Percentiles rank a stretch among this genome's conserved stretches.
phyloP scores from a whole-genome alignment of 2,888 invertebrate genomes.

The Synanthedon andrenaeformis region DNA sequence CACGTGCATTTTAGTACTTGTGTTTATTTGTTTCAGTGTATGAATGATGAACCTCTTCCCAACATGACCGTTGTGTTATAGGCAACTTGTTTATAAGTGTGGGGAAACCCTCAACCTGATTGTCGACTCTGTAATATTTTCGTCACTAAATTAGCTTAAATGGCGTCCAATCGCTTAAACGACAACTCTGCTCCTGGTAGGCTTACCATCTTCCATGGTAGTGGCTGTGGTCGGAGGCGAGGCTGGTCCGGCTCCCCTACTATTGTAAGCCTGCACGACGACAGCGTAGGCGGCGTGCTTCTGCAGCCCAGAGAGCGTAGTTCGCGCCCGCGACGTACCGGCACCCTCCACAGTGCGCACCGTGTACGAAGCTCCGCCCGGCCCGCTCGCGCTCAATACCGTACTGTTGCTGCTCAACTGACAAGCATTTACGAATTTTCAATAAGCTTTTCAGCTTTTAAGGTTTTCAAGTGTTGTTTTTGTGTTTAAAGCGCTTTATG shows the following conservation, averaged over 20 bases:
- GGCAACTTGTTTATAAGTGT: too few species aligned
- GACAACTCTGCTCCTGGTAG: neutral
- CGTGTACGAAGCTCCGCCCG: slow-evolving; percentile 71
- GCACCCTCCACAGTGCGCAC: slow-evolving; percentile 84
- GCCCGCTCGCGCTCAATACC: slow-evolving; percentile 53
- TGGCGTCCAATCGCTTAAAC: too few species aligned
- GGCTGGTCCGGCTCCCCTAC: slow-evolving; percentile 86
- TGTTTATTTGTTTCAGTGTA: too few species aligned
- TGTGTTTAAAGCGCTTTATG: too few species aligned
- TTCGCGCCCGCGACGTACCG: slow-evolving; percentile 75
- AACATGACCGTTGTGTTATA: too few species aligned
- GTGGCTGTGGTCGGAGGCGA: slow-evolving; percentile 83
- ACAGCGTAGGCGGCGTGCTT: slow-evolving; percentile 86
- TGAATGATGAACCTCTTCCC: too few species aligned
- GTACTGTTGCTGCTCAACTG: slow-evolving; percentile 61
- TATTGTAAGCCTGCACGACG: slow-evolving; percentile 89
- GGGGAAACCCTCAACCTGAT: too few species aligned
- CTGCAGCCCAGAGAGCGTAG: slow-evolving; percentile 75
- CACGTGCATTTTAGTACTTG: too few species aligned
- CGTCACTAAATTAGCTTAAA: too few species aligned
- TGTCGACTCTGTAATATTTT: too few species aligned
- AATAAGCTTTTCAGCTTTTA: neutral
- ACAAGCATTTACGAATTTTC: slow-evolving; percentile 1
- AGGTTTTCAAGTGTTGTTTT: too few species aligned
- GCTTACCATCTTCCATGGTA: slow-evolving; percentile 85